Conservation (phyloP, 2,888 invertebrate species). For the Strigamia crassipes region DNA sequence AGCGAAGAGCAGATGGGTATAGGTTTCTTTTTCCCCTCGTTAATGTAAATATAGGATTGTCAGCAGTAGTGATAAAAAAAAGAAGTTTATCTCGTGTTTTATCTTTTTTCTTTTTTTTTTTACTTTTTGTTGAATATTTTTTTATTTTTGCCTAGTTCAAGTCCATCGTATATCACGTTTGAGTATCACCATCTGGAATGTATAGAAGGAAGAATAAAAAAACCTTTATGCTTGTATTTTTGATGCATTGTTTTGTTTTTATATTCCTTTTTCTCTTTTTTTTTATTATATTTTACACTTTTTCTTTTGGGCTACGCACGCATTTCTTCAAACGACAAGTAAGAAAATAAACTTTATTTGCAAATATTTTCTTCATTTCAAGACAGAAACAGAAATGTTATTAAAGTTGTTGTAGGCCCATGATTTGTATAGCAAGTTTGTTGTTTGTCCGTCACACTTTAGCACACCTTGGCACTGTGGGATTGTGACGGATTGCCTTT, state of each 20-base stretch:
- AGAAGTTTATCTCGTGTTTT: not conserved
- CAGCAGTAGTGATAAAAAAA: not conserved
- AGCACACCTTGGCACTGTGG: no score
- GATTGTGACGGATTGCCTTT: no score
- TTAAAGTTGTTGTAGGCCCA: no score
- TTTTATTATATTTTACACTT: not conserved
- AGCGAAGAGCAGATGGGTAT: slow-evolving; percentile 12
- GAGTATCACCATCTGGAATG: not conserved
- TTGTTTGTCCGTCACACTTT: no score
- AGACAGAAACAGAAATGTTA: no score
- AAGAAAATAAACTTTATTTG: no score
- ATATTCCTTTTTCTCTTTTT: not conserved
- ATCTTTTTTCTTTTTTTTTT: not conserved
- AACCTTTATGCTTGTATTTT: not conserved
- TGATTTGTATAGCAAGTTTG: not conserved
- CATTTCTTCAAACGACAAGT: no score
- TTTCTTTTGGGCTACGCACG: not conserved
- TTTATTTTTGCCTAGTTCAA: not conserved
- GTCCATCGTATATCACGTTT: not conserved
- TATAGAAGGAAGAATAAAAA: no score
- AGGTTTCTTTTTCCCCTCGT: slow-evolving; percentile 13
- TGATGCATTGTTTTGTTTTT: slow-evolving; percentile 5
- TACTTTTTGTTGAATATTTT: slow-evolving; percentile 10
- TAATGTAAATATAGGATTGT: slow-evolving; percentile 30
- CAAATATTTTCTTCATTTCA: no score